Evolutionary conservation across 2,113 vertebrate species (phyloP), one percentile per base, ranked within the genome.

Genomic region (Cynoglossus semilaevis): DNA sequence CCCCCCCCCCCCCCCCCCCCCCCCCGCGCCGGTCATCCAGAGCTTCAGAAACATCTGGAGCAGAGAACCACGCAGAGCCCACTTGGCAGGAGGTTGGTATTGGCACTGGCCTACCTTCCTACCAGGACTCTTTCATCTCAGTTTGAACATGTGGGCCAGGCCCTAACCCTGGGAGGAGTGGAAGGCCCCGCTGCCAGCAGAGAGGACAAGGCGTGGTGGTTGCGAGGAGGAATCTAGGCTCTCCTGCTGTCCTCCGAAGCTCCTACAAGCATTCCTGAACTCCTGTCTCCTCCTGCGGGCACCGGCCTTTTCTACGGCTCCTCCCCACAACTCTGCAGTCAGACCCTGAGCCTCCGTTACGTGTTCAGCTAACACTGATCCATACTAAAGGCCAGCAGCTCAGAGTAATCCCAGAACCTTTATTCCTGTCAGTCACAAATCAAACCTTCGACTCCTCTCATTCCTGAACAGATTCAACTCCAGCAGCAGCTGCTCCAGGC

Each of bases 61-160:
- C 63, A 64, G 51, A 22, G 46, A 41, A 41, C 68, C 65, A 29
- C 75, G 74, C 67, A 65, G 62, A 47, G 44, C 70, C 49, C 15
- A 42, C 80, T 85, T 82, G 80, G 85, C 80, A 73, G 82, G 76
- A 56, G 62, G 72, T 58, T 63, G 72, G 62, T 79, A 44, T 80
- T 80, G 85, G 80, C 82, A 80, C 49, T 15, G 40, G 49, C 22
- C 73, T 56, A 58, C 59, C 75, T 65, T 77, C 85, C 83, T 74
- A 74, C 79, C 66, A 61, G 79, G 62, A 38, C 67, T 67, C 86
- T 88, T 88, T 88, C 80, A 88, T 88, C 83, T 87, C 77, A 22
- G 76, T 72, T 70, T 67, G 80, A 83, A 82, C 84, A 88, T 86
- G 85, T 84, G 85, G 82, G 74, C 60, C 46, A 11, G 35, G 73